Base-by-base conservation (phyloP, 1,140 invertebrate species). In the Anadara kagoshimensis region DNA sequence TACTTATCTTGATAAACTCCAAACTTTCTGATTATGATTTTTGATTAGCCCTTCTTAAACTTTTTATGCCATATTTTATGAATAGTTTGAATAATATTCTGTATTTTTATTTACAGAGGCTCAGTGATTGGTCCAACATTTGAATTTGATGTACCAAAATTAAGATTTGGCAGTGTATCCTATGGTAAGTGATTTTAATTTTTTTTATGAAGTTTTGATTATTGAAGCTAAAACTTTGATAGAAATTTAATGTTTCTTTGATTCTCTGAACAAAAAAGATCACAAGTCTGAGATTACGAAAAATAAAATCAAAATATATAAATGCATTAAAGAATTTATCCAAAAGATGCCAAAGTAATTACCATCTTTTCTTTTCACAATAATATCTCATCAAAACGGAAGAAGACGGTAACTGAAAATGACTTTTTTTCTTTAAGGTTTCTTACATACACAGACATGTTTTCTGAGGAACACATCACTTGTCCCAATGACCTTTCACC, bases 61-160 rank as follows among this genome's bases (percentile, higher is more conserved):
- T 20, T 10, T n/a, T 43, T 24, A 18, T 44, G n/a, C 36, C 5
- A 18, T 22, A n/a, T 54, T 67, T 26, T 43, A 16, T 24, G 29
- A 43, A 43, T 14, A 16, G 8, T 44, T 26, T 69, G 16, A 47
- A 5, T 47, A 47, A 18, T 22, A 24, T 20, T 66, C 56, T 66
- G 20, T 67, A 66, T 66, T 73, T 69, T 66, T 63, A 67, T 62
- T 78, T 83, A 45, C 79, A 89, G 86, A 47, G 89, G 89, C 29
- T 83, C 78, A 57, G 87, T 90, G 20, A 88, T 89, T 73, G 88
- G 88, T 24, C 89, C 89, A 73, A 89, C 89, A 5, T 89, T 90
- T 78, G 81, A 88, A 69, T 90, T 90, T 81, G 83, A 89, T 83
- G 80, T 86, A 11, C 80, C 83, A 20, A 80, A 81, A 59, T 75